Evolutionary conservation across 2,113 vertebrate species (phyloP).

Genomic region (Seriola rivoliana): DNA sequence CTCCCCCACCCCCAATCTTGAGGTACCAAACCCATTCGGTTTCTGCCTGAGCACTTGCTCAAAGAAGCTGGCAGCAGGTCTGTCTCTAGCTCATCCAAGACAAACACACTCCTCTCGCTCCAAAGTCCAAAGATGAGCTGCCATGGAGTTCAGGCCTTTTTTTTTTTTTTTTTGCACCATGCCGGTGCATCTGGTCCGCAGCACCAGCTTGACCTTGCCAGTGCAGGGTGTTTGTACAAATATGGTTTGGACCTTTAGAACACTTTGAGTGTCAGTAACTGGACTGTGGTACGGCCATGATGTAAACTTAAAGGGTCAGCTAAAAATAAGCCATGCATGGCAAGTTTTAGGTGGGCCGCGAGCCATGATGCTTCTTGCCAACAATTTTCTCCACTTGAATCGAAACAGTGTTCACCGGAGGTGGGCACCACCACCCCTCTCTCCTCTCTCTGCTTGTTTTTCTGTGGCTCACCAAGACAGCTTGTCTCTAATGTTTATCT

Average conservation of each 20-base stretch:
- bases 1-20: constrained; percentile 55
- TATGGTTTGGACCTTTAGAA: constrained; percentile 17
- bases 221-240: constrained; percentile 54
- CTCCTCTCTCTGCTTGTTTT: constrained; percentile 60
- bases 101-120: constrained; percentile 73
- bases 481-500: constrained; percentile 81
- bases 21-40: constrained; percentile 55
- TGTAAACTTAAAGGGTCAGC: constrained; percentile 66
- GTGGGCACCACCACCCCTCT: constrained; percentile 61
- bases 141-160: constrained; percentile 54
- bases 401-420: constrained; percentile 72
- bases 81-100: constrained; percentile 78
- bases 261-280: constrained; percentile 61
- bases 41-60: constrained; percentile 66
- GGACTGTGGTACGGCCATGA: constrained; percentile 45
- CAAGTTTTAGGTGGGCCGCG: constrained; percentile 47
- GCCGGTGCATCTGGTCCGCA: constrained; percentile 71
- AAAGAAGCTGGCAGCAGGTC: constrained; percentile 70
- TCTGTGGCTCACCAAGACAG: constrained; percentile 55
- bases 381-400: constrained; percentile 66
- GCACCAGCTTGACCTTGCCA: constrained; percentile 48
- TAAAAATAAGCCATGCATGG: constrained; percentile 67
- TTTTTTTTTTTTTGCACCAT: constrained; percentile 31
- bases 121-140: constrained; percentile 69
- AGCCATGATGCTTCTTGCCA: constrained; percentile 58